These are phyloP conservation scores for Psilopogon haemacephalus DNA, from an alignment of 2,113 vertebrate genomes.

Conservation along the genomic window DNA sequence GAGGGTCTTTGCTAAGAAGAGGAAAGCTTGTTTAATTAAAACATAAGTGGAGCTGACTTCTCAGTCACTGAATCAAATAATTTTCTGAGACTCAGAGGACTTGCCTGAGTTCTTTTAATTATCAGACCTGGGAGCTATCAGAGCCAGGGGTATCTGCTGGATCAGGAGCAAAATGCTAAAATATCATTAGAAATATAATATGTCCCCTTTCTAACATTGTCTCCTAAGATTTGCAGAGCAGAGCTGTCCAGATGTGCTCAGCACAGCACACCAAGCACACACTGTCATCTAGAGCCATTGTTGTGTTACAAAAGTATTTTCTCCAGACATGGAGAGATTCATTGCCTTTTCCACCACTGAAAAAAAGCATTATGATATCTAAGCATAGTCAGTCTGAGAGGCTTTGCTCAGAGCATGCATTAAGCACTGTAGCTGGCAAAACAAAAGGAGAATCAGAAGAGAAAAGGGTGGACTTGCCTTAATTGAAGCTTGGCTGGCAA, in stretches of 20 bases:
- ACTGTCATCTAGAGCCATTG: not conserved
- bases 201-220: not conserved
- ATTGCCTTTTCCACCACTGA: not conserved
- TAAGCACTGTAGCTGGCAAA: not conserved
- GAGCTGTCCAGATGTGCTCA: not conserved
- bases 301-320: not conserved
- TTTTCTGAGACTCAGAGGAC: constrained; percentile 32
- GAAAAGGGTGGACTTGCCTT: constrained; percentile 63
- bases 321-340: not conserved
- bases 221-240: not conserved
- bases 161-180: not conserved
- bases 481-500: constrained; percentile 64
- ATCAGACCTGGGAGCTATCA: not conserved
- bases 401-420: constrained; percentile 9
- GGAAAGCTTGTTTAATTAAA: constrained; percentile 30
- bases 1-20: not conserved
- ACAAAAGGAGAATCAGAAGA: constrained; percentile 35
- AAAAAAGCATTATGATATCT: not conserved
- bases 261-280: not conserved
- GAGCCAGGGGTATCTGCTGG: not conserved
- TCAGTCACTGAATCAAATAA: constrained; percentile 35
- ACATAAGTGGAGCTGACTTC: not conserved
- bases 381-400: not conserved
- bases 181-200: constrained; percentile 7
- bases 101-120: constrained; percentile 46